Percentiles rank a stretch among this genome's conserved stretches.
phyloP scores from a whole-genome alignment of 2,113 vertebrate species.

The Barnardius zonarius region DNA sequence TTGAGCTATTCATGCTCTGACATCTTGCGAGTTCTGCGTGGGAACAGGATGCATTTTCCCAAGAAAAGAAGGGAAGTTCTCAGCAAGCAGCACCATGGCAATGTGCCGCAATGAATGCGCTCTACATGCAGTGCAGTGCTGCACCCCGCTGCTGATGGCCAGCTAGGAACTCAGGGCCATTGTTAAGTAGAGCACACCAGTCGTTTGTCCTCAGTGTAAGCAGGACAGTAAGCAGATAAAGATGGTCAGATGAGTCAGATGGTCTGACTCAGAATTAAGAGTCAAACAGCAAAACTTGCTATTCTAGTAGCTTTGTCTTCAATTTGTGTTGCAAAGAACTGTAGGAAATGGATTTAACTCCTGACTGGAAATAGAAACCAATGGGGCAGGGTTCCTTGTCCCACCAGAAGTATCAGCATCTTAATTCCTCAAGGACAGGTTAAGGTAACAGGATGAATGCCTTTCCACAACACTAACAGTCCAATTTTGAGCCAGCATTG shows the following conservation, averaged over 20 bases:
- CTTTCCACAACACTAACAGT: neutral
- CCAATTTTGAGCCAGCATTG: neutral
- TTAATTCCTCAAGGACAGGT: neutral
- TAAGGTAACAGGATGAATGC: neutral
- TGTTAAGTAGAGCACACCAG: neutral
- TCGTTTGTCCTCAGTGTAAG: neutral
- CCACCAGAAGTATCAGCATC: rapidly evolving
- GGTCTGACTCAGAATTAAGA: neutral
- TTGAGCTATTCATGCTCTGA: neutral
- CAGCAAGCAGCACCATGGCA: neutral
- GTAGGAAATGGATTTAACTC: neutral
- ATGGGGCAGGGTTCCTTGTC: neutral
- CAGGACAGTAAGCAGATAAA: neutral
- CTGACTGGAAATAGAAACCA: neutral
- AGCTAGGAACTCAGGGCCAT: neutral
- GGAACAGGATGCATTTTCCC: neutral
- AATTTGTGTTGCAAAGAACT: neutral
- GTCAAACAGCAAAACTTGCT: neutral
- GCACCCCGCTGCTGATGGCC: neutral
- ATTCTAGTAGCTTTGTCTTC: rapidly evolving
- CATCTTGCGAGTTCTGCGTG: neutral
- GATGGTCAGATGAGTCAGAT: no score
- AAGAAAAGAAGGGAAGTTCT: neutral
- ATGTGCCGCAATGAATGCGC: neutral
- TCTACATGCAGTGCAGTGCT: neutral